Percentiles rank a stretch among this genome's conserved stretches.
Conservation (phyloP, 2,797 vertebrate genomes). For the Channallabes apus region DNA sequence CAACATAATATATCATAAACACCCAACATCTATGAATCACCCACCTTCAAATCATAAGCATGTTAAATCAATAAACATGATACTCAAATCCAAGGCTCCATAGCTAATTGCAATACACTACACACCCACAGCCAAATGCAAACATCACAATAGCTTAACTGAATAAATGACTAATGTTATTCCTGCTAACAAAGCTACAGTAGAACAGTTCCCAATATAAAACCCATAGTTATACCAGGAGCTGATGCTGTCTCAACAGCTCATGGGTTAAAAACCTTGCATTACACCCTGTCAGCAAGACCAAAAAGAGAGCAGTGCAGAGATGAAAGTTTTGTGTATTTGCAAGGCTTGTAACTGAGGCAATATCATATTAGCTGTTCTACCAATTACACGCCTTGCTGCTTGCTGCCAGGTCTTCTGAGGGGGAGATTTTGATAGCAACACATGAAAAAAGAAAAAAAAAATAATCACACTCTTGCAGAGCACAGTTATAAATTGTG, state of each 20-base stretch:
- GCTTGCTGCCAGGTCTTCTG: constrained; percentile 47
- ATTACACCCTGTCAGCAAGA: neutral
- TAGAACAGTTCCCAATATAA: constrained; percentile 31
- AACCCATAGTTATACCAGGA: constrained; percentile 11
- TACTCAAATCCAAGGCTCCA: neutral
- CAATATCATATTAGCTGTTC: constrained; percentile 49
- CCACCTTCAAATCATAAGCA: neutral
- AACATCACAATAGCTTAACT: constrained; percentile 10
- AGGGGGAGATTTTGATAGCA: constrained; percentile 56
- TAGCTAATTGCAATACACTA: neutral
- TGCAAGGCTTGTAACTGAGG: constrained; percentile 47
- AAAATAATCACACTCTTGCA: constrained; percentile 36
- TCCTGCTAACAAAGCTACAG: constrained; percentile 38
- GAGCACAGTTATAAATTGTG: constrained; percentile 54
- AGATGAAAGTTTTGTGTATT: constrained; percentile 31
- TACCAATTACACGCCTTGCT: constrained; percentile 63
- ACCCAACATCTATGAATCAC: neutral
- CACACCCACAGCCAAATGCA: neutral
- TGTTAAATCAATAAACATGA: neutral
- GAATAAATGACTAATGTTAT: constrained; percentile 36
- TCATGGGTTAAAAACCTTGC: neutral
- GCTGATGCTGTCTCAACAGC: neutral
- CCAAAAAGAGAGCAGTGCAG: constrained; percentile 4
- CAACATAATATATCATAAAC: neutral
- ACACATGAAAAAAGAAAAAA: constrained; percentile 48